Conservation (phyloP, 2,888 invertebrate genomes). For the Epistrophe eligans region DNA sequence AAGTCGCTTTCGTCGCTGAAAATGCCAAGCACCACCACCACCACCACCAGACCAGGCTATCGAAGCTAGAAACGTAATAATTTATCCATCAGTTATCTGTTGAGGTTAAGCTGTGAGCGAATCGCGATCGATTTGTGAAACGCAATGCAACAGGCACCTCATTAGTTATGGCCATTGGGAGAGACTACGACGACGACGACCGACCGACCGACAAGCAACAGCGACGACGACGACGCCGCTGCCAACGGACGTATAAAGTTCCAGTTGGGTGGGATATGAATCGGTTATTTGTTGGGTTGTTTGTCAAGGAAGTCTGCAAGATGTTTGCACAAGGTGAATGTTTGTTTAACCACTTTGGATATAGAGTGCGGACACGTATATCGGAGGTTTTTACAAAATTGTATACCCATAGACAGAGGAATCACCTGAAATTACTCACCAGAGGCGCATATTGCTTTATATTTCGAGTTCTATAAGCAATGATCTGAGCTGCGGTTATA, state of each 20-base stretch:
- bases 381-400: conserved; percentile 55
- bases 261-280: conserved; percentile 66
- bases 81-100: conserved; percentile 73
- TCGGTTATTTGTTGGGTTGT: conserved; percentile 36
- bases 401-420: conserved; percentile 39
- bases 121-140: conserved; percentile 74
- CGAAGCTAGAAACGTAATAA: conserved; percentile 56
- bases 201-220: not conserved
- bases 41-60: conserved; percentile 4
- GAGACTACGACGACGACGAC: not conserved
- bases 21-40: conserved; percentile 12
- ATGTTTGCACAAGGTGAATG: conserved; percentile 64
- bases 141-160: conserved; percentile 75
- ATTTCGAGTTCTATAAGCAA: not conserved
- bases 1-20: conserved; percentile 20
- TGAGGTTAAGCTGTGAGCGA: conserved; percentile 71
- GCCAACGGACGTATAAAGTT: not conserved
- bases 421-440: conserved; percentile 68
- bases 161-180: conserved; percentile 71
- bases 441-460: conserved; percentile 20
- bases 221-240: not conserved
- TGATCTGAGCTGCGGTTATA: not conserved
- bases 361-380: conserved; percentile 35
- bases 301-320: conserved; percentile 60
- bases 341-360: conserved; percentile 53